Conservation (phyloP, 2,797 vertebrate genomes). For the Brotula barbata region DNA sequence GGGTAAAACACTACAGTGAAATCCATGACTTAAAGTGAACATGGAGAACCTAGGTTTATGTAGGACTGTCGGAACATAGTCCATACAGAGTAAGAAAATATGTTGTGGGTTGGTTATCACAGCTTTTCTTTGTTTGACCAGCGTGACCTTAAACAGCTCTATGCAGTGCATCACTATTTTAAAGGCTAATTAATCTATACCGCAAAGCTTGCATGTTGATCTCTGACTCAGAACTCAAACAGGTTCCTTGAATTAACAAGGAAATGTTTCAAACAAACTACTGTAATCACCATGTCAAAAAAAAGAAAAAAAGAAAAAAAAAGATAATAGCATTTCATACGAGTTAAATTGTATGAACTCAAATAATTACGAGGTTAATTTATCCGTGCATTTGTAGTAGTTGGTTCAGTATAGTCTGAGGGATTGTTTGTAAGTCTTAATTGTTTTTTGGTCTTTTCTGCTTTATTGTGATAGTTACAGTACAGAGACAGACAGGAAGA, state of each 20-base stretch:
- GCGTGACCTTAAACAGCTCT: constrained; percentile 4
- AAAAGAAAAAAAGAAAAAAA: too few relatives aligned
- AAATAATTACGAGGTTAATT: too few relatives aligned
- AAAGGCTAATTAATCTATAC: constrained; percentile 45
- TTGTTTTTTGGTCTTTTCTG: too few relatives aligned
- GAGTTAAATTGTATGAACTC: too few relatives aligned
- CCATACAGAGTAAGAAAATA: constrained; percentile 26
- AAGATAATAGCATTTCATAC: too few relatives aligned
- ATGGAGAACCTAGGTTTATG: constrained; percentile 24
- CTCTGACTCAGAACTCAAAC: constrained; percentile 27
- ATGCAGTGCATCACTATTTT: constrained; percentile 5
- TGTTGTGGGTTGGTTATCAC: constrained; percentile 3
- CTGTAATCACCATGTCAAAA: constrained; percentile 25
- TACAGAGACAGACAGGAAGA: too few relatives aligned
- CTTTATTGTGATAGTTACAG: too few relatives aligned
- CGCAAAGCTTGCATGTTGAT: constrained; percentile 35
- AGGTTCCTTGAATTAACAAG: too few relatives aligned
- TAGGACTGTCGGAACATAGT: constrained; percentile 1
- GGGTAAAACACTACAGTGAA: constrained; percentile 36
- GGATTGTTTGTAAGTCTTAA: not conserved
- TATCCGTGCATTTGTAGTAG: too few relatives aligned
- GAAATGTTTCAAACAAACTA: not conserved
- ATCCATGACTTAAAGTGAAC: constrained; percentile 15
- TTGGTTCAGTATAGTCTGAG: not conserved
- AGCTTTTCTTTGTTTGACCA: constrained; percentile 26